Base-by-base conservation (phyloP, 2,113 vertebrate species). In the Perca fluviatilis region DNA sequence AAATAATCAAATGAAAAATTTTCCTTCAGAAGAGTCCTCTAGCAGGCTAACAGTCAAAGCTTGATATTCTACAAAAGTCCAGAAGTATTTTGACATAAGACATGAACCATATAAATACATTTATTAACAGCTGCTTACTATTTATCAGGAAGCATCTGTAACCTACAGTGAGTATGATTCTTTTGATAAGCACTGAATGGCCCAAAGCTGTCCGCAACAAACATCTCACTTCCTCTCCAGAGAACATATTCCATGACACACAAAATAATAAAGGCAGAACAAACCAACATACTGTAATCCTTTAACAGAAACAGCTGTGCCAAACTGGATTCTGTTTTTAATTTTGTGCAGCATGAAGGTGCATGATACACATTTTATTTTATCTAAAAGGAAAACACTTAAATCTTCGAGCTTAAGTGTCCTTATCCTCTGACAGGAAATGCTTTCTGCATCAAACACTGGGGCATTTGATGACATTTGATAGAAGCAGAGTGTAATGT, bases 171-270 rank as follows among this genome's bases (percentile, higher is more conserved):
- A 57, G 40, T 62, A 9, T 50, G 74, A 81, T 18, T 83, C 56
- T 40, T 64, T 16, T 50, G 12, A 65, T 62, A 77, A 69, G 18
- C 43, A 69, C 47, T 11, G 6, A 65, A 2, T 67, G 56, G 58
- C 23, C 43, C 19, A 10, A 23, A 14, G 47, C 21, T 43, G 51
- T 30, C 56, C 7, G 3, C 5, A 19, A 16, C 18, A 19, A 68
- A 65, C 80, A 65, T 27, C 16, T 30, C 54, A 85, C 76, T 93
- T 93, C 88, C 88, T 88, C 40, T 76, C 70, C 2, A 30, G 19
- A 80, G 70, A 15, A 62, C 56, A 60, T 54, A 50, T 14, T 64
- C 40, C n/a, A 9, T 43, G 50, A 61, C 43, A 73, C 36, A 13
- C 6, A 0, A n/a, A 53, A 54, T 3, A 54, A 66, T 4, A 54